Base-by-base conservation (phyloP, 1,140 invertebrate species). In the Drosophila tani region DNA sequence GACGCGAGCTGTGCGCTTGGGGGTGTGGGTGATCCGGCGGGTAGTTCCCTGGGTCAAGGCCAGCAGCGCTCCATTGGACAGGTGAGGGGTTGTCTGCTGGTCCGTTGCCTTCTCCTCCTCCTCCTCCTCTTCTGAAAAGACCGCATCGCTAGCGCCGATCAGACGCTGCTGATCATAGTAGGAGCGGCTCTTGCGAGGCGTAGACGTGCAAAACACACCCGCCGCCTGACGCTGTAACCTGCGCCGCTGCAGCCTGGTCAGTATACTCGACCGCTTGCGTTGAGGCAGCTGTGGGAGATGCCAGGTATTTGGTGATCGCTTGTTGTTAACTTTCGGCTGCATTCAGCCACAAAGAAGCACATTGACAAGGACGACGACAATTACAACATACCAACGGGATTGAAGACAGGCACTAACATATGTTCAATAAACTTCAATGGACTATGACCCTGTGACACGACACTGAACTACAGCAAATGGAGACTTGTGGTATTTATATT, bases 171-270 rank as follows among this genome's bases (percentile, higher is more conserved):
- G 79, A 77, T 92, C 79, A 40, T 78, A 91, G 69, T 85, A 76
- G 24, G 73, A 68, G 57, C 66, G 75, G 24, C 79, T 91, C 57
- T 88, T 91, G 14, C 90, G 81, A 5, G 90, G 90, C 35, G 90
- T 91, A 7, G 90, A 91, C 5, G 87, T 85, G 46, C 81, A 85
- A 35, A 88, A 74, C 5, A 17, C 38, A n/a, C 32, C 64, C 5
- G 43, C 32, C 41, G 40, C 14, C 41, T 76, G 62, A 38, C 79
- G 69, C 24, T 62, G 58, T 9, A 70, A 12, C 9, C 49, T 76
- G 41, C 74, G 82, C 14, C 82, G 79, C 29, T 85, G 82, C 40
- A 74, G 17, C 3, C 63, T 50, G 15, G 55, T 62, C 50, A 74
- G 46, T 12, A 74, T 45, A 49, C 47, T 81, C 40, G 64, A 15